Base-by-base conservation (phyloP, 2,797 vertebrate genomes). In the Falco columbarius region DNA sequence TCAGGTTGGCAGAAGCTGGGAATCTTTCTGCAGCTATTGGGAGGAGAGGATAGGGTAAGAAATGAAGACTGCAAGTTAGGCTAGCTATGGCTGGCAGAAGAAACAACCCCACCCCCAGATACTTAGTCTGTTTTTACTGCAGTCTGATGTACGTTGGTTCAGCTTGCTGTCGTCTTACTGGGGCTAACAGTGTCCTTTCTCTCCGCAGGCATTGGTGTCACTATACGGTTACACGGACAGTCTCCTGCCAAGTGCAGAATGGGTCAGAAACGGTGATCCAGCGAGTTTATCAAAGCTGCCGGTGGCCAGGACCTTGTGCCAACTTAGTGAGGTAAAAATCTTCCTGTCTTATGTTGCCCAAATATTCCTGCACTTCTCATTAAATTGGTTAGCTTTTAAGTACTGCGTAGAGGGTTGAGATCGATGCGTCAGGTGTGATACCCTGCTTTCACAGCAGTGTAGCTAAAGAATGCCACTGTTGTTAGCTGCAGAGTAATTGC, bases 241-340 rank as follows among this genome's bases (percentile, higher is more conserved):
- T 99, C 88, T 98, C 99, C 92, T 99, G 99, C 97, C 99, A 99
- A 96, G 99, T 99, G 94, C 99, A 99, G 94, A 99, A 99, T 15
- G 99, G 99, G 63, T 99, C 99, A 6, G 99, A 99, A 95, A 99
- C 99, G 0, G 98, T 99, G 72, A 98, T 99, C 95, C 99, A 99
- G 98, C 98, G 99, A 54, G 99, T 99, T 87, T 98, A 99, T 93
- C 99, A 99, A 98, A 99, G 98, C 94, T 99, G 99, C 97, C 97
- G 99, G 36, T 99, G 99, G 99, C 99, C 99, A 0, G 99, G 99
- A 96, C 99, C 99, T 56, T 99, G 99, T 72, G 96, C 98, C 96
- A 99, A 99, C 97, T 97, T 99, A 90, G 98, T 99, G 97, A 99
- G 99, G 99, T 99, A 99, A 95, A 77, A 95, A 89, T 77, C 65